These are phyloP conservation scores for Prionailurus bengalensis DNA, from an alignment of 2,113 vertebrate genomes.

Conservation along the genomic window DNA sequence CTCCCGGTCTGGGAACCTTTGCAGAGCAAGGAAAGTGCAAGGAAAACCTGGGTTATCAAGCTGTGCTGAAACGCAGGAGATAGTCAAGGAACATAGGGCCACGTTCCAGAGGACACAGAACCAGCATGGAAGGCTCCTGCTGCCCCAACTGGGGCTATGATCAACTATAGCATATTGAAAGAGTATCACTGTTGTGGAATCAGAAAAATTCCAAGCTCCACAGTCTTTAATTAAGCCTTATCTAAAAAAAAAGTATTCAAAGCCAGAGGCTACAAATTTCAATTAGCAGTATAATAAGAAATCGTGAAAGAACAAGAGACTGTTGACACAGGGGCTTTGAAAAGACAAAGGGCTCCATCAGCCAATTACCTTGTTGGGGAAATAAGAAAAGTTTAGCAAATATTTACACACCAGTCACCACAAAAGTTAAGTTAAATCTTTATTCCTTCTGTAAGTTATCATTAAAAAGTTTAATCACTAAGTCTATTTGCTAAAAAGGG, in stretches of 20 bases:
- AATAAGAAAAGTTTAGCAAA: conserved; percentile 60
- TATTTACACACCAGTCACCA: conserved; percentile 53
- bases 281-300: conserved; percentile 24
- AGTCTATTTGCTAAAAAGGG: conserved; percentile 53
- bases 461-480: conserved; percentile 56
- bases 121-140: not conserved
- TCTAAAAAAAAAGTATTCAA: not conserved
- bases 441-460: not conserved
- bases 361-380: conserved; percentile 47
- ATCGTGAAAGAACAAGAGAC: conserved; percentile 19
- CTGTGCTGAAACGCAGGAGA: not conserved
- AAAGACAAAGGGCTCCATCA: conserved; percentile 23
- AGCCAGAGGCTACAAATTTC: conserved; percentile 49
- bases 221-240: conserved; percentile 47
- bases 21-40: too few species aligned
- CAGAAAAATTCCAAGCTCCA: not conserved
- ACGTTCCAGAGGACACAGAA: rapidly evolving
- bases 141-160: rapidly evolving
- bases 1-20: too few species aligned
- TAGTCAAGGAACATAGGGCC: not conserved
- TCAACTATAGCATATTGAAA: not conserved
- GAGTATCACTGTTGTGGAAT: not conserved
- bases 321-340: conserved; percentile 41
- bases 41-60: too few species aligned
- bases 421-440: conserved; percentile 40